Percentiles rank a stretch among this genome's conserved stretches.
These are phyloP conservation scores for Dolichoris vasculosae DNA, from an alignment of 1,140 invertebrate species.

Conservation along the genomic window DNA sequence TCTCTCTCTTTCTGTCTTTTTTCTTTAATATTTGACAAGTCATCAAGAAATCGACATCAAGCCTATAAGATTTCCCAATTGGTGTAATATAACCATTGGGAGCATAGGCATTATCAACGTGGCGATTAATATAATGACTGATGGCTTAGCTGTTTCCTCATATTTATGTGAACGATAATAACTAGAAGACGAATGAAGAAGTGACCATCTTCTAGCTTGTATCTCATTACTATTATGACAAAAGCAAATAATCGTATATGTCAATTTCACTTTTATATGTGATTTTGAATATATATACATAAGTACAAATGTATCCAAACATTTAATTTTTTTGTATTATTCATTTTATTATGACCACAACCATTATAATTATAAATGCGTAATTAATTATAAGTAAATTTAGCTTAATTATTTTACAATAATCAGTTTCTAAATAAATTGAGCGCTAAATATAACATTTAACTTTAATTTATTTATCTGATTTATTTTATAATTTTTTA, in stretches of 20 bases:
- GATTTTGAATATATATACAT: neutral
- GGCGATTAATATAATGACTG: constrained; percentile 32
- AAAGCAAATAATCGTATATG: neutral
- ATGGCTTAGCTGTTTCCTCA: constrained; percentile 46
- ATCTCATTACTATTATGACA: neutral
- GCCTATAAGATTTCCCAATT: neutral
- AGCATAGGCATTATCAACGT: constrained; percentile 32
- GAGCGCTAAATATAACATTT: too few relatives aligned
- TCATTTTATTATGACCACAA: neutral
- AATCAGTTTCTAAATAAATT: too few relatives aligned
- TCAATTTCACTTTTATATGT: constrained; percentile 8
- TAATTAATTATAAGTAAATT: too few relatives aligned
- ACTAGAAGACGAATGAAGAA: neutral
- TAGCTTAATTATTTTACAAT: too few relatives aligned
- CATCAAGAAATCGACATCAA: too few relatives aligned
- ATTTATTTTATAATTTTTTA: too few relatives aligned
- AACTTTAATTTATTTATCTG: too few relatives aligned
- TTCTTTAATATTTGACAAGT: neutral
- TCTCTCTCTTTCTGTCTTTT: neutral
- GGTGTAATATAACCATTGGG: neutral
- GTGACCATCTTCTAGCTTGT: neutral
- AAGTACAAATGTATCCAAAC: neutral
- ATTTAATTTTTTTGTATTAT: neutral
- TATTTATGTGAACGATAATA: constrained; percentile 27
- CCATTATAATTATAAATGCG: too few relatives aligned